These are phyloP conservation scores for Asbolus verrucosus DNA, from an alignment of 1,140 invertebrate species.

Conservation along the genomic window DNA sequence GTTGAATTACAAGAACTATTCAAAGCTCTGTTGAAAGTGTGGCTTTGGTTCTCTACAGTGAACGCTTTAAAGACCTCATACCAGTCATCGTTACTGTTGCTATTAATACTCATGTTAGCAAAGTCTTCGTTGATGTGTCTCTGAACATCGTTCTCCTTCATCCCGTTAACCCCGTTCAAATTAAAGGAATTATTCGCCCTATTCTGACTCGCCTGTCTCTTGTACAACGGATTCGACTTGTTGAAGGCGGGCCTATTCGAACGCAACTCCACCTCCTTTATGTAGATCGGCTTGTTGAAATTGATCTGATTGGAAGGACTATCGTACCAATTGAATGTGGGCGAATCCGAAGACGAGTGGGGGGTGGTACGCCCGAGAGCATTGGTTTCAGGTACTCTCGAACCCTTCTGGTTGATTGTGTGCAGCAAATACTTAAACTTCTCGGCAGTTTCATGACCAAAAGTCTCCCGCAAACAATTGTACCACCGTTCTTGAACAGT, in stretches of 20 bases:
- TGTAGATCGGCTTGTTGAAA: constrained; percentile 60
- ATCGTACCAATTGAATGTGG: constrained; percentile 58
- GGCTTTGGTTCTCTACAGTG: constrained; percentile 44
- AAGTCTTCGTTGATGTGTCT: constrained; percentile 60
- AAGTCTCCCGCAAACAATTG: constrained; percentile 64
- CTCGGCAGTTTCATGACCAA: constrained; percentile 62
- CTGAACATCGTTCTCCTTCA: constrained; percentile 55
- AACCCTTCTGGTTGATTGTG: constrained; percentile 56
- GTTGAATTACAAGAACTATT: constrained; percentile 44
- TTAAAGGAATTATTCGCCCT: constrained; percentile 41
- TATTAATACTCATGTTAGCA: constrained; percentile 55
- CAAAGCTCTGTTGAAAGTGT: not conserved
- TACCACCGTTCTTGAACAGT: constrained; percentile 63
- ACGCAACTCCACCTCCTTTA: constrained; percentile 47
- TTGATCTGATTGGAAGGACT: constrained; percentile 61
- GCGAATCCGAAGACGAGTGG: constrained; percentile 54
- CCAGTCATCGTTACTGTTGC: constrained; percentile 43
- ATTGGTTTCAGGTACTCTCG: constrained; percentile 47
- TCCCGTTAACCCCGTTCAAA: constrained; percentile 53
- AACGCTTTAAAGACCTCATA: constrained; percentile 50
- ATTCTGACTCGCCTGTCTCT: constrained; percentile 60
- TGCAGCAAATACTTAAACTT: constrained; percentile 64
- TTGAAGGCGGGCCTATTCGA: constrained; percentile 14
- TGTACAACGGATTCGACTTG: constrained; percentile 66
- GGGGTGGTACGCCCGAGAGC: constrained; percentile 52